Conservation (phyloP, 2,113 vertebrate genomes). For the Caretta caretta region DNA sequence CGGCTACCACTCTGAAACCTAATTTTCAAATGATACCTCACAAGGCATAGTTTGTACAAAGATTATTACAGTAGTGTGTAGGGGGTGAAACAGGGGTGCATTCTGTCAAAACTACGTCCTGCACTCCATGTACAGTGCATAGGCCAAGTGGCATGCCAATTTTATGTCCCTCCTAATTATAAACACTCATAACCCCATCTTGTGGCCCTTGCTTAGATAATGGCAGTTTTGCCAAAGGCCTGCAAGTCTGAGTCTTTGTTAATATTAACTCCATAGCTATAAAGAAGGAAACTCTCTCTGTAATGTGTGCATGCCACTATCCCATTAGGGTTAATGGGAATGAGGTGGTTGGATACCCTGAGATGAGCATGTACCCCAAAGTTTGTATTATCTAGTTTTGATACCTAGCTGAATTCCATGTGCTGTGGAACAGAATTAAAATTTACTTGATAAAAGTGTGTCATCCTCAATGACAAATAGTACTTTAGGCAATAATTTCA, state of each 20-base stretch:
- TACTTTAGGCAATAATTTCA: constrained; percentile 51
- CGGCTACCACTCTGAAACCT: too few relatives aligned
- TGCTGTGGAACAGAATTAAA: constrained; percentile 17
- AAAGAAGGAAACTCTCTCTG: neutral
- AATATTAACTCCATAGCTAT: neutral
- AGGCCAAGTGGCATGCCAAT: neutral
- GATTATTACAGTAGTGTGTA: neutral
- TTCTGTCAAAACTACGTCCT: neutral
- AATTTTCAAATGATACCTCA: neutral
- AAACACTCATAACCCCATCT: neutral
- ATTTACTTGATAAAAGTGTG: constrained; percentile 10
- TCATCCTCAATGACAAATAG: constrained; percentile 33
- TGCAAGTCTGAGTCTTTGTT: neutral
- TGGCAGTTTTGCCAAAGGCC: neutral
- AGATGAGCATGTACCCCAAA: neutral
- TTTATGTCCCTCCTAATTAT: neutral
- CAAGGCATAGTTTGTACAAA: neutral
- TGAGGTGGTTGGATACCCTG: neutral
- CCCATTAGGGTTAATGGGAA: neutral
- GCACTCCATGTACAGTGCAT: neutral
- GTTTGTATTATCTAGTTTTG: neutral
- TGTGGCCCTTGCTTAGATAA: neutral
- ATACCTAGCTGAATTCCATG: neutral
- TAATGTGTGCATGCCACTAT: neutral
- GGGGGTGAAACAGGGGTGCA: neutral